Evolutionary conservation across 2,888 invertebrate species (phyloP).

Genomic region (Euproctis similis): DNA sequence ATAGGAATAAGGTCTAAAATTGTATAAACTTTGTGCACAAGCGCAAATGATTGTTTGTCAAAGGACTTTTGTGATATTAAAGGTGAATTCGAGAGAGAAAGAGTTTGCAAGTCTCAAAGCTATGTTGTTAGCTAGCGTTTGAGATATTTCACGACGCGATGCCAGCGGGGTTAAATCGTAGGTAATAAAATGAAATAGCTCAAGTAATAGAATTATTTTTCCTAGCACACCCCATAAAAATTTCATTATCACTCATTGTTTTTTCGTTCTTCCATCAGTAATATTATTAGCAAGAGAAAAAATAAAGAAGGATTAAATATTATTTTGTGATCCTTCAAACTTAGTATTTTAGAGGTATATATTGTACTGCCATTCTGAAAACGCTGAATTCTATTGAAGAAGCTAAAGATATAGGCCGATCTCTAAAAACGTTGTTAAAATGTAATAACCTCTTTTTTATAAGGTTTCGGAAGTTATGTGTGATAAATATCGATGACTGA

Average conservation of each 20-base stretch:
- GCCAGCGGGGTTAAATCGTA: constrained; percentile 37
- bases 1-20: constrained; percentile 23
- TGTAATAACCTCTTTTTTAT: too few species aligned
- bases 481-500: too few species aligned
- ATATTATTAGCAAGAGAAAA: too few species aligned
- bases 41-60: constrained; percentile 25
- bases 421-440: too few species aligned
- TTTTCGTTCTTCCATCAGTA: too few species aligned
- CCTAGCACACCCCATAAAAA: constrained; percentile 27
- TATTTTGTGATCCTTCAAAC: too few species aligned
- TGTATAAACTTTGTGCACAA: constrained; percentile 5
- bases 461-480: too few species aligned
- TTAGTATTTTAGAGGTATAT: too few species aligned
- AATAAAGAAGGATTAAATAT: too few species aligned
- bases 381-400: too few species aligned
- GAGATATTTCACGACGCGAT: constrained; percentile 24
- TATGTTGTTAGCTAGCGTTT: constrained; percentile 32
- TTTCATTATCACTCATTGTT: constrained; percentile 15
- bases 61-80: constrained; percentile 47
- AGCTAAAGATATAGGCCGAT: too few species aligned
- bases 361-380: too few species aligned
- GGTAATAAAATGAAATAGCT: constrained; percentile 49
- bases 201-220: constrained; percentile 47
- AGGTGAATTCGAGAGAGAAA: constrained; percentile 66
- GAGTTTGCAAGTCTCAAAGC: constrained; percentile 54